Evolutionary conservation across 2,113 vertebrate genomes (phyloP), one percentile per base, ranked within the genome.

Genomic region (Reinhardtius hippoglossoides): DNA sequence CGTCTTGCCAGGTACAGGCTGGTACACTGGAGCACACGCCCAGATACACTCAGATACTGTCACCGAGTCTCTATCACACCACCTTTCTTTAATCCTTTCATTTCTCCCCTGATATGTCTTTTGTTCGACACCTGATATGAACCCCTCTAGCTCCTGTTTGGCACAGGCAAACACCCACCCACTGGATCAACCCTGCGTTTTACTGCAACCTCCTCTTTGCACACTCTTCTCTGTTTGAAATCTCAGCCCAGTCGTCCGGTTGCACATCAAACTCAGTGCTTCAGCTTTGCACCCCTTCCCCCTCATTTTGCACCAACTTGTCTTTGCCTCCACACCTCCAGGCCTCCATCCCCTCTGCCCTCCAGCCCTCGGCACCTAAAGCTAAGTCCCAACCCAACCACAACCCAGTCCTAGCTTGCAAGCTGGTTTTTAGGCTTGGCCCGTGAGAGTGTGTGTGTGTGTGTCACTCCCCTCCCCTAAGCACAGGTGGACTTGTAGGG

Each of bases 401-500:
- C 62, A 87, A 72, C 74, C 63, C 78, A 81, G 83, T 80, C 79
- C 57, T 63, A 70, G 72, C 70, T 64, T 21, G 70, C 74, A 82
- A 86, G 90, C 91, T 90, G 86, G 80, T 92, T 91, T 88, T 75
- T 67, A 84, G 88, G 85, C 83, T 91, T 80, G 87, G 89, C 86
- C 78, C 67, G 65, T 73, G 72, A 81, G 14, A 7, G 24, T 56
- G 54, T 85, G 56, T 71, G 92, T 71, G 63, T 72, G 90, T 85
- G 56, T 71, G 92, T 91, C 88, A 90, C 93, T 95, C 89, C 94
- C 92, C 92, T 91, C 87, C 93, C 92, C 86, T 82, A 86, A 91
- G 95, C 95, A 95, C 97, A 99, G 97, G 97, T 99, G 97, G 96
- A 99, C 94, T 83, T 72, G 89, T 88, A 92, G 91, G 96, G 96